These are phyloP conservation scores for Brachionus manjavacas DNA, from an alignment of 1,140 invertebrate species.

Conservation along the genomic window DNA sequence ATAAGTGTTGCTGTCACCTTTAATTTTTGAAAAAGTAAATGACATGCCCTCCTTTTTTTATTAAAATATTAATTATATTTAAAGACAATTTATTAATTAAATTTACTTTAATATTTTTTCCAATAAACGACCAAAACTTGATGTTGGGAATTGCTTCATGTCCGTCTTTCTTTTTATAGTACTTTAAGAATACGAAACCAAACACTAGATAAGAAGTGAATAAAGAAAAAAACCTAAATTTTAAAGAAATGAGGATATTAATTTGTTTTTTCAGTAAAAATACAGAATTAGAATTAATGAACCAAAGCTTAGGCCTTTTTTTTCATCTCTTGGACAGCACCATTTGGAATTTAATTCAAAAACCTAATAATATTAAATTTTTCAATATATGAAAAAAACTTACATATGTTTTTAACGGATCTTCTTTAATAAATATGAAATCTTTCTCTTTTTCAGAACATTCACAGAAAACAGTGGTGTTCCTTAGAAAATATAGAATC, in stretches of 20 bases:
- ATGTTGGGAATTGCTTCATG: not conserved
- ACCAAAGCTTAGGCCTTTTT: not conserved
- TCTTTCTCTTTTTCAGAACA: not conserved
- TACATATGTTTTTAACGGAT: not conserved
- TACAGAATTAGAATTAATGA: not conserved
- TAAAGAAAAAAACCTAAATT: not conserved
- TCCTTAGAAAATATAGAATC: not conserved
- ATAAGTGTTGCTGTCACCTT: not conserved
- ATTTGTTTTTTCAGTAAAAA: not conserved
- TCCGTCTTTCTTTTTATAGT: not conserved
- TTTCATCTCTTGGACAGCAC: not conserved
- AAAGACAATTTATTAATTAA: not conserved
- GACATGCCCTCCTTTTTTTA: not conserved
- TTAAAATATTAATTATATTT: not conserved
- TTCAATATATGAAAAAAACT: not conserved
- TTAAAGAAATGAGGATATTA: not conserved
- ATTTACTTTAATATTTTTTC: not conserved
- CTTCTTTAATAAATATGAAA: not conserved
- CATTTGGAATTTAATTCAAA: not conserved
- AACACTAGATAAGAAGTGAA: not conserved
- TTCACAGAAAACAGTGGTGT: not conserved
- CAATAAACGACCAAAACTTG: not conserved
- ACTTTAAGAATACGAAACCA: not conserved
- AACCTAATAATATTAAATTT: not conserved
- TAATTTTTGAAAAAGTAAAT: not conserved